Conservation (phyloP, 2,113 vertebrate species). For the Xiphias gladius region DNA sequence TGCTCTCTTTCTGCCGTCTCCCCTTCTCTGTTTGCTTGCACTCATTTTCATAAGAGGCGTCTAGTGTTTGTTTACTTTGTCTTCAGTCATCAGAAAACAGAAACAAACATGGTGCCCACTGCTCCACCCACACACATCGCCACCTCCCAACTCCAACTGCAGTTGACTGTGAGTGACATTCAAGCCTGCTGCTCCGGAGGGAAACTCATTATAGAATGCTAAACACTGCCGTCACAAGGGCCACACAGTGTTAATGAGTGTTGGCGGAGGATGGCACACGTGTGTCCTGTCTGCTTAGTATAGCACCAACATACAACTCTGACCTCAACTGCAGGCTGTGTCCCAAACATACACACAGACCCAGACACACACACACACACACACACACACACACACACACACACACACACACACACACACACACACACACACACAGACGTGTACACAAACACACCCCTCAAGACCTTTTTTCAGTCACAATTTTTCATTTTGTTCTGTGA, state of each 20-base stretch:
- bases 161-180: slow-evolving; percentile 80
- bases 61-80: slow-evolving; percentile 62
- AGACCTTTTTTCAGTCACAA: neutral
- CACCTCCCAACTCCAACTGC: slow-evolving; percentile 58
- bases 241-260: slow-evolving; percentile 78
- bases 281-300: slow-evolving; percentile 66
- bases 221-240: slow-evolving; percentile 78
- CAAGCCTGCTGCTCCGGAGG: slow-evolving; percentile 73
- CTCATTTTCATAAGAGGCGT: slow-evolving; percentile 48
- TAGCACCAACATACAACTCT: slow-evolving; percentile 57
- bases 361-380: neutral
- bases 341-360: slow-evolving; percentile 20
- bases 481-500: slow-evolving; percentile 17
- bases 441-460: neutral
- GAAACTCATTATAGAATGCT: slow-evolving; percentile 82
- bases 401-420: no score
- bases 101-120: slow-evolving; percentile 47
- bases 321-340: slow-evolving; percentile 35
- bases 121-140: slow-evolving; percentile 58
- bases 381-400: neutral
- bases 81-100: slow-evolving; percentile 54
- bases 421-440: neutral
- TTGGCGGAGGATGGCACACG: slow-evolving; percentile 55
- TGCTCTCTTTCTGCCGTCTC: slow-evolving; percentile 23
- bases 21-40: slow-evolving; percentile 24